A percentile compares a stretch with the other conserved stretches of the same genome.
phyloP scores from a whole-genome alignment of 2,113 vertebrate species.

The human region DNA sequence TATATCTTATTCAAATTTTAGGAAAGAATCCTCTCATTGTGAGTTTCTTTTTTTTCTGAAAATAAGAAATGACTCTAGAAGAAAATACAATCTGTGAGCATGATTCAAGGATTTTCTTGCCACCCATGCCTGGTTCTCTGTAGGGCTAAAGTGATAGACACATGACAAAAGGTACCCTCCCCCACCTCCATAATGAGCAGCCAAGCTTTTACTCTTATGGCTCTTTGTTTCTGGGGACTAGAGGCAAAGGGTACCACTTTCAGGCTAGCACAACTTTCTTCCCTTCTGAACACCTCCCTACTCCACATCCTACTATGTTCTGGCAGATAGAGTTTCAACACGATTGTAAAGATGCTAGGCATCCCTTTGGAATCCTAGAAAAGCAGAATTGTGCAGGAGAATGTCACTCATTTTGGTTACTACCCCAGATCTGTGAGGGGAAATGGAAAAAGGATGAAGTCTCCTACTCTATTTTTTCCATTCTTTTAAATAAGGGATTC shows the following conservation, averaged over 20 bases:
- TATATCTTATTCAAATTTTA: slow-evolving; percentile 51
- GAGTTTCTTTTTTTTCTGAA: neutral
- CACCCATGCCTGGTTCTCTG: neutral
- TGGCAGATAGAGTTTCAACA: neutral
- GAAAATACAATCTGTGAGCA: neutral
- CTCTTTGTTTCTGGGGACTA: neutral
- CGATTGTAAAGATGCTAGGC: neutral
- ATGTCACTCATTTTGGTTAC: neutral
- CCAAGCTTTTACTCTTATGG: neutral
- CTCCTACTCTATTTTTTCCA: neutral
- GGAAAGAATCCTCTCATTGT: neutral
- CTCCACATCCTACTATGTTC: neutral
- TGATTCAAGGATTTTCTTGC: neutral
- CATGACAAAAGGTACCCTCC: neutral
- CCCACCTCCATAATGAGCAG: no score
- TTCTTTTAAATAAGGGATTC: neutral
- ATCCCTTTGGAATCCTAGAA: neutral
- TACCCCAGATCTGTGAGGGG: neutral
- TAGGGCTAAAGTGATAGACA: neutral
- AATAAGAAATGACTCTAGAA: neutral
- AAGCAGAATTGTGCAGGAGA: neutral
- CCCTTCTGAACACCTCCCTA: neutral
- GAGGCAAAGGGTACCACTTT: neutral
- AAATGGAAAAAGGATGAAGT: neutral
- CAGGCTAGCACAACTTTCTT: neutral